phyloP scores from a whole-genome alignment of 1,140 invertebrate species.

The Bombus superbus region DNA sequence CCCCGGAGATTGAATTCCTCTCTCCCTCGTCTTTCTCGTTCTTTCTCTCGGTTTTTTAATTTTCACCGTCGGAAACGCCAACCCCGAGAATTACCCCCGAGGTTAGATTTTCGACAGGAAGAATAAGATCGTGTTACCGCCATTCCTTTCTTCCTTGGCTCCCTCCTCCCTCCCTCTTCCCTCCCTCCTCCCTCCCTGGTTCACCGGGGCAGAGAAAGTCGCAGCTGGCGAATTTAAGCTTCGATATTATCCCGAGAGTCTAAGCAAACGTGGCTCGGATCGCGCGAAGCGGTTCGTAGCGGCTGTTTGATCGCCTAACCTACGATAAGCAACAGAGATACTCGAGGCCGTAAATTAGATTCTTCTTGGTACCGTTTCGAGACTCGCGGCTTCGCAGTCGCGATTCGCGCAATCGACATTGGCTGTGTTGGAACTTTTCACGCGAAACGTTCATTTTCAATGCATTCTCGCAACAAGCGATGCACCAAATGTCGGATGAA shows the following conservation, averaged over 20 bases:
- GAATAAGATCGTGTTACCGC: slow-evolving; percentile 23
- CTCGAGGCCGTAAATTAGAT: not conserved
- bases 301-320: not conserved
- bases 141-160: not conserved
- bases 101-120: not conserved
- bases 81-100: not conserved
- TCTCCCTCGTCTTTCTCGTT: not conserved
- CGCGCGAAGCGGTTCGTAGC: not conserved
- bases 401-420: too few species aligned
- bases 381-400: too few species aligned
- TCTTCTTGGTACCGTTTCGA: not conserved
- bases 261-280: slow-evolving; percentile 14
- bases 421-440: not conserved
- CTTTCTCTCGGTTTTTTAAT: slow-evolving; percentile 23
- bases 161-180: not conserved
- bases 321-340: not conserved
- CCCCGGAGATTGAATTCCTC: slow-evolving; percentile 30
- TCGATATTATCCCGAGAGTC: slow-evolving; percentile 15
- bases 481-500: too few species aligned
- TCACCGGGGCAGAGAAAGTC: not conserved
- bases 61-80: slow-evolving; percentile 24
- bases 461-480: too few species aligned
- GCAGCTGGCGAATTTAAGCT: slow-evolving; percentile 35
- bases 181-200: not conserved
- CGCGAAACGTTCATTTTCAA: not conserved